phyloP scores from a whole-genome alignment of 2,797 vertebrate species.

The Pipistrellus pygmaeus region DNA sequence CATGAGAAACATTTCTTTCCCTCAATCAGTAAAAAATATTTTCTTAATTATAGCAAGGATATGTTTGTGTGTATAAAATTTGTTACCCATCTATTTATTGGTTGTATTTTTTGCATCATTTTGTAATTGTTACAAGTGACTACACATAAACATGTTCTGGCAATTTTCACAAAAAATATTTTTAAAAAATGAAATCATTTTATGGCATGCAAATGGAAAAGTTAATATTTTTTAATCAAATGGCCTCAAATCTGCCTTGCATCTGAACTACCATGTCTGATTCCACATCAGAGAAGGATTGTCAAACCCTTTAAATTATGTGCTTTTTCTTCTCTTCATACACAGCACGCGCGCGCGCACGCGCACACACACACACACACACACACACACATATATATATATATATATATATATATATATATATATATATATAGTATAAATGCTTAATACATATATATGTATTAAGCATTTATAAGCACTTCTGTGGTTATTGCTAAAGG shows the following conservation, averaged over 20 bases:
- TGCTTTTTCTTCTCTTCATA: not conserved
- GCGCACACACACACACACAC: no score
- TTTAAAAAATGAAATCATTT: conserved; percentile 4
- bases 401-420: no score
- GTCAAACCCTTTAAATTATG: not conserved
- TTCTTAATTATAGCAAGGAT: not conserved
- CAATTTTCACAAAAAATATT: not conserved
- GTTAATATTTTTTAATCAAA: conserved; percentile 2
- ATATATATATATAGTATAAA: no score
- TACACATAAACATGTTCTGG: not conserved
- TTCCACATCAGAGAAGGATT: not conserved
- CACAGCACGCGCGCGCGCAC: not conserved
- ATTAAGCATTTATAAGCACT: conserved; percentile 45
- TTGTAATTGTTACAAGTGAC: not conserved
- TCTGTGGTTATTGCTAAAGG: conserved; percentile 36
- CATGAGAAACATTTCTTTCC: not conserved
- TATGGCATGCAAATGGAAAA: not conserved
- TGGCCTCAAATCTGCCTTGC: not conserved
- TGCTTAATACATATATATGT: no score
- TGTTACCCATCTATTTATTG: not conserved
- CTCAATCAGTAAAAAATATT: not conserved
- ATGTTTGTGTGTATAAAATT: not conserved
- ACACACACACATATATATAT: no score
- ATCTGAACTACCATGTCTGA: not conserved
- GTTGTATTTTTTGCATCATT: not conserved